These are phyloP conservation scores for Drosophila neocordata DNA, from an alignment of 1,140 invertebrate genomes.

Conservation along the genomic window DNA sequence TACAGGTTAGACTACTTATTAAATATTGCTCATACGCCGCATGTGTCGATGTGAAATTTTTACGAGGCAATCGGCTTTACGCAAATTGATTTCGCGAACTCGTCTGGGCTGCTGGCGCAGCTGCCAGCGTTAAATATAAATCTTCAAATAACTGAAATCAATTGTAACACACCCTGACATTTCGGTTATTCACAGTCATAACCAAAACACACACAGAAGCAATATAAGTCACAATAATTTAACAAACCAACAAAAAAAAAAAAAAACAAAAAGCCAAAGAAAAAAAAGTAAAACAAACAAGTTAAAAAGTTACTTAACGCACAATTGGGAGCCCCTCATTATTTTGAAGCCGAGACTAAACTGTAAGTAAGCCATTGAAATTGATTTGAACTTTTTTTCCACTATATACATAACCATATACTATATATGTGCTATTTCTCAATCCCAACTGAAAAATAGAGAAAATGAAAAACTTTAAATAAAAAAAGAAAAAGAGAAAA, in stretches of 20 bases:
- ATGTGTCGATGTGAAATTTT: conserved; percentile 58
- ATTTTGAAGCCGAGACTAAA: conserved; percentile 15
- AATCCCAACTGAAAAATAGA: not conserved
- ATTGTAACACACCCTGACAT: conserved; percentile 10
- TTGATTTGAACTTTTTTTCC: not conserved
- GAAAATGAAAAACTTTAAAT: not conserved
- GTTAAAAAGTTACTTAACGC: conserved; percentile 4
- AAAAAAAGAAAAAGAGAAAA: conserved; percentile 22
- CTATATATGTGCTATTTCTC: not conserved
- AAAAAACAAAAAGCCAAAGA: conserved; percentile 16
- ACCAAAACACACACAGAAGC: conserved; percentile 38
- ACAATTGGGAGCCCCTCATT: not conserved
- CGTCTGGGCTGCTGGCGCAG: conserved; percentile 32
- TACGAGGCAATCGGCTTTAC: conserved; percentile 48
- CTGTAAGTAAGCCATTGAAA: conserved; percentile 9
- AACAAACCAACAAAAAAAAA: conserved; percentile 27
- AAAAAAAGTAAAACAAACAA: not conserved
- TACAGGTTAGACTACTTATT: conserved; percentile 58
- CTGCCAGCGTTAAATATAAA: conserved; percentile 39
- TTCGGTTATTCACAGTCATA: conserved; percentile 48
- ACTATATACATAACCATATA: not conserved
- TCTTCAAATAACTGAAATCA: conserved; percentile 29
- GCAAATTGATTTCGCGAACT: conserved; percentile 60
- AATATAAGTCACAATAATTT: conserved; percentile 64
- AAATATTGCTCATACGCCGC: conserved; percentile 71